phyloP scores from a whole-genome alignment of 2,113 vertebrate species.

The Dissostichus mawsoni region DNA sequence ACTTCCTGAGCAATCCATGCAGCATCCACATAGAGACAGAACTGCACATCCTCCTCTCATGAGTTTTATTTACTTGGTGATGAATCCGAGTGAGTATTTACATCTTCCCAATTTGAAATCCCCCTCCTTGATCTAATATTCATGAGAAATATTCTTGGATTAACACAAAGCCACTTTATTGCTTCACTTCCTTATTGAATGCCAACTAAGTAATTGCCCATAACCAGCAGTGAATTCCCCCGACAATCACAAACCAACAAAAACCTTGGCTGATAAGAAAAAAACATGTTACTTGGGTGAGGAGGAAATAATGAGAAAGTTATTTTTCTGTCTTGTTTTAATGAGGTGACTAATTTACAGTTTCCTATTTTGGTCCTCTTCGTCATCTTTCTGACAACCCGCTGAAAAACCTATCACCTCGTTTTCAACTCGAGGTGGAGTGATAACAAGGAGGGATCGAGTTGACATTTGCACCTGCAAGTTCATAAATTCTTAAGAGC shows the following conservation, averaged over 20 bases:
- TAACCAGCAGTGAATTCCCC: constrained; percentile 61
- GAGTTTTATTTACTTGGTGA: constrained; percentile 45
- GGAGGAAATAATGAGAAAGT: constrained; percentile 45
- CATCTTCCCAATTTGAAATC: constrained; percentile 58
- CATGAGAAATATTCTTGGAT: constrained; percentile 78
- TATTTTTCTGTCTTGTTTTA: constrained; percentile 54
- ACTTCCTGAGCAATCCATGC: not conserved
- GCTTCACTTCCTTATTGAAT: constrained; percentile 69
- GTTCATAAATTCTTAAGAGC: constrained; percentile 15
- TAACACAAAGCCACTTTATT: constrained; percentile 77
- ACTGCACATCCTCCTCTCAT: constrained; percentile 24
- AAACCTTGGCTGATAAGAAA: constrained; percentile 52
- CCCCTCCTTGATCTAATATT: constrained; percentile 73
- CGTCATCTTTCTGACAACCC: constrained; percentile 24
- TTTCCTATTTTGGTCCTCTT: constrained; percentile 49
- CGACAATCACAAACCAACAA: constrained; percentile 24
- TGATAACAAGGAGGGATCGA: constrained; percentile 38
- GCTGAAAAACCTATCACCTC: constrained; percentile 45
- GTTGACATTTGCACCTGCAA: constrained; percentile 43
- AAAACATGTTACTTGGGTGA: constrained; percentile 44
- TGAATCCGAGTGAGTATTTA: constrained; percentile 57
- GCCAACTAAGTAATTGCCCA: constrained; percentile 72
- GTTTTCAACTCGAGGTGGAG: constrained; percentile 32
- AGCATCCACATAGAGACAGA: constrained; percentile 16
- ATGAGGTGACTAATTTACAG: constrained; percentile 63